Conservation (phyloP, 2,113 vertebrate genomes). For the Euleptes europaea region DNA sequence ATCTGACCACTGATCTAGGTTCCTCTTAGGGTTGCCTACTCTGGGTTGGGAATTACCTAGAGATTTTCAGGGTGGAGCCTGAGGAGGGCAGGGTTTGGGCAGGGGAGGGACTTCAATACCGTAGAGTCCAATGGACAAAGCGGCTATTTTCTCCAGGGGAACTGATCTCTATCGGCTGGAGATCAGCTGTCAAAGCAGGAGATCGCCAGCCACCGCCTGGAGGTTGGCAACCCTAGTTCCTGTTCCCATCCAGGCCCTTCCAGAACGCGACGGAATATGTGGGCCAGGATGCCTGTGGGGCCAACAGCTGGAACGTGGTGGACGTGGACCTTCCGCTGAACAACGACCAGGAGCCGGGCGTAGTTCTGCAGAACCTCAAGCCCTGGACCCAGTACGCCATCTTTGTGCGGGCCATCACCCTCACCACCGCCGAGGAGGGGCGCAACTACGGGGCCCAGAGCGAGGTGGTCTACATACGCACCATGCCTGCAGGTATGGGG, state of each 20-base stretch:
- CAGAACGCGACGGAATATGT: slow-evolving; percentile 81
- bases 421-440: slow-evolving; percentile 77
- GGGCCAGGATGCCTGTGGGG: slow-evolving; percentile 79
- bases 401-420: slow-evolving; percentile 79
- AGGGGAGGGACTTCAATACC: too few species aligned
- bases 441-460: slow-evolving; percentile 81
- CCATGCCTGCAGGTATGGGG: slow-evolving; percentile 76
- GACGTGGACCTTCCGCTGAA: slow-evolving; percentile 78
- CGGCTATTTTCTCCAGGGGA: too few species aligned
- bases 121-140: too few species aligned
- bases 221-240: too few species aligned
- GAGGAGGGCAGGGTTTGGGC: too few species aligned
- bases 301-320: slow-evolving; percentile 81
- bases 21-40: too few species aligned
- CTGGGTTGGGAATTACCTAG: too few species aligned
- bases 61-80: too few species aligned
- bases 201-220: too few species aligned
- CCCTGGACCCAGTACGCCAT: slow-evolving; percentile 85
- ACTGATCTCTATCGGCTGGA: too few species aligned
- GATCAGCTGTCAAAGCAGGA: too few species aligned
- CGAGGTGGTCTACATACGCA: slow-evolving; percentile 79
- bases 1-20: too few species aligned
- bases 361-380: slow-evolving; percentile 73
- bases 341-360: slow-evolving; percentile 74
- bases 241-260: slow-evolving; percentile 71